Conservation (phyloP, 2,797 vertebrate genomes). For the Chelidonichthys spinosus region DNA sequence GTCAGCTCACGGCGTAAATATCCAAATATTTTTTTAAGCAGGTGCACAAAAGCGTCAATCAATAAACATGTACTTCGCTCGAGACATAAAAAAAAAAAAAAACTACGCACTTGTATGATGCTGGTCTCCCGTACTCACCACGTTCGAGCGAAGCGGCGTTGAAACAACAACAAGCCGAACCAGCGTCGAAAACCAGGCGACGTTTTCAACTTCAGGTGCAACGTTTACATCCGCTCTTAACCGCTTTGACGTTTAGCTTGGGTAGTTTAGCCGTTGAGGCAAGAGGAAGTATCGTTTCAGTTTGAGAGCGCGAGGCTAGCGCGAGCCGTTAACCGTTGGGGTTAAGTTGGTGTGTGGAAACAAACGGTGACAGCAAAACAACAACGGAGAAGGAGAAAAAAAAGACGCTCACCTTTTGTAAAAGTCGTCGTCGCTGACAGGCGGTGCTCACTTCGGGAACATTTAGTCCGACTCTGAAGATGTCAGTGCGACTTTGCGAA, state of each 20-base stretch:
- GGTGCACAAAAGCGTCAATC: conserved; percentile 52
- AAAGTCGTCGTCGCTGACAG: conserved; percentile 24
- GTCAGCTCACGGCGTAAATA: conserved; percentile 34
- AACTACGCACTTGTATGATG: conserved; percentile 74
- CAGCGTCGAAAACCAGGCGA: conserved; percentile 46
- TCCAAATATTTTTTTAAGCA: conserved; percentile 55
- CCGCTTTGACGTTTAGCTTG: conserved; percentile 33
- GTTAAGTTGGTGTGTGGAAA: not conserved
- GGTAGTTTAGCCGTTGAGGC: conserved; percentile 31
- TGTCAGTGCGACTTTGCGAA: conserved; percentile 74
- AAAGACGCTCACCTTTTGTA: conserved; percentile 55
- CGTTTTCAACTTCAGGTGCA: conserved; percentile 50
- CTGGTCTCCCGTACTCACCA: conserved; percentile 33
- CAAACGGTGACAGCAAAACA: conserved; percentile 26
- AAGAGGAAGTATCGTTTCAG: conserved; percentile 73
- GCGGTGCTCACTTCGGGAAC: conserved; percentile 14
- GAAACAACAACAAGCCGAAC: conserved; percentile 49
- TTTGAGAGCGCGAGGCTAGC: conserved; percentile 46
- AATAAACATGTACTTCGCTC: conserved; percentile 31
- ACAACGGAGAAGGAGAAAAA: not conserved
- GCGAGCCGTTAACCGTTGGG: conserved; percentile 43
- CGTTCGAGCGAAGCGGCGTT: conserved; percentile 36
- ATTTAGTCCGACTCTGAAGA: conserved; percentile 65
- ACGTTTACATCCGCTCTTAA: conserved; percentile 35
- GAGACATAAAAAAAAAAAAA: conserved; percentile 19